These are phyloP conservation scores for Sminthurides aquaticus DNA, from an alignment of 2,888 invertebrate species.

Conservation along the genomic window DNA sequence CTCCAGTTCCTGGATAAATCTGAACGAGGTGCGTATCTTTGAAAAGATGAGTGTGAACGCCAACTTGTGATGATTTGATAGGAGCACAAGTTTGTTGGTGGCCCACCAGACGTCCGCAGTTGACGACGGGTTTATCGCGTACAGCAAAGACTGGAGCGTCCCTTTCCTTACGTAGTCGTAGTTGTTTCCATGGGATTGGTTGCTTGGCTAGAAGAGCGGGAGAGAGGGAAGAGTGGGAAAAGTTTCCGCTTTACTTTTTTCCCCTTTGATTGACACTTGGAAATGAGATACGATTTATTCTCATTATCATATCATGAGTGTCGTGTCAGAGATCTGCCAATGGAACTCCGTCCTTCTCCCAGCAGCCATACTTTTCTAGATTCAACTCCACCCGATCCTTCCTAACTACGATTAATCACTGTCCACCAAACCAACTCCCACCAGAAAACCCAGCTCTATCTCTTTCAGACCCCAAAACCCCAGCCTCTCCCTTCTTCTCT, in stretches of 20 bases:
- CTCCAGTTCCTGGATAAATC: too few relatives aligned
- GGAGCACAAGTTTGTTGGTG: slow-evolving; percentile 33
- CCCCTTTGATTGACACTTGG: slow-evolving; percentile 42
- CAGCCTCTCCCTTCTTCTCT: not conserved
- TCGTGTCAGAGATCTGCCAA: slow-evolving; percentile 43
- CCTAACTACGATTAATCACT: slow-evolving; percentile 42
- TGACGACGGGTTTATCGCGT: slow-evolving; percentile 23
- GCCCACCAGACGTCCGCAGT: slow-evolving; percentile 43
- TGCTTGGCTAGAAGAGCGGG: not conserved
- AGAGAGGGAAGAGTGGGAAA: slow-evolving; percentile 5
- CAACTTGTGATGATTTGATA: slow-evolving; percentile 38
- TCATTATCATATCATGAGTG: slow-evolving; percentile 44
- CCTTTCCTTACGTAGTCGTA: too few relatives aligned
- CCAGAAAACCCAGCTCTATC: slow-evolving; percentile 8
- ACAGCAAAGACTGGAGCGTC: too few relatives aligned
- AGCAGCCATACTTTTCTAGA: slow-evolving; percentile 42
- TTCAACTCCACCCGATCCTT: slow-evolving; percentile 43
- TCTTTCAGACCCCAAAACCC: not conserved
- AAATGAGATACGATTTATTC: slow-evolving; percentile 44
- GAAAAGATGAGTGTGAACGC: slow-evolving; percentile 29
- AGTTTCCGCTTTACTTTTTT: slow-evolving; percentile 3
- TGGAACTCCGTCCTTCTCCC: slow-evolving; percentile 37
- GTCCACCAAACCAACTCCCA: slow-evolving; percentile 41
- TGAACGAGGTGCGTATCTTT: slow-evolving; percentile 15
- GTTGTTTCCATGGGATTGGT: too few relatives aligned